Evolutionary conservation across 2,113 vertebrate species (phyloP).

Genomic region (Melanotaenia duboulayi): DNA sequence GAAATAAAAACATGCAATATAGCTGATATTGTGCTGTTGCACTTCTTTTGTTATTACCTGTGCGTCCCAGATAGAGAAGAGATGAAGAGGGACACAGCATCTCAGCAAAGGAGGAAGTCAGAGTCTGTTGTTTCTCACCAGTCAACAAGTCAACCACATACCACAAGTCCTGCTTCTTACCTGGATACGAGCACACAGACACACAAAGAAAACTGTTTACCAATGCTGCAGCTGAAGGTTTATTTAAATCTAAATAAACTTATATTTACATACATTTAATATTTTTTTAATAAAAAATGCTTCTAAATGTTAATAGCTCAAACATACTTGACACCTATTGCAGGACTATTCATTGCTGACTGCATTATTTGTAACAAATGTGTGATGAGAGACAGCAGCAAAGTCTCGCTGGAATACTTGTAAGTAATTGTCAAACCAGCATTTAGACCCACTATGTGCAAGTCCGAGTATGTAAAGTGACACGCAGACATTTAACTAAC

Average conservation of each 20-base stretch:
- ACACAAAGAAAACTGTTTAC: not conserved
- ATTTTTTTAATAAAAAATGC: too few species aligned
- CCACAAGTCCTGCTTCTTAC: constrained; percentile 98
- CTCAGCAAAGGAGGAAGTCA: constrained; percentile 95
- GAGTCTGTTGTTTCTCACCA: constrained; percentile 96
- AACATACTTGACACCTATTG: too few species aligned
- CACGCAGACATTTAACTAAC: constrained; percentile 1
- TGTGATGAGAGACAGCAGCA: not conserved
- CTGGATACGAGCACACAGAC: constrained; percentile 74
- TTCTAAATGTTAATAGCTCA: too few species aligned
- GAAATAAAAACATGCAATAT: not conserved
- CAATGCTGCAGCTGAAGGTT: not conserved
- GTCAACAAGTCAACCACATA: constrained; percentile 96
- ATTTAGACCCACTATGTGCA: not conserved
- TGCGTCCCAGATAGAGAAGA: constrained; percentile 95
- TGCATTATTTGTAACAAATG: not conserved
- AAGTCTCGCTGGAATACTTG: not conserved
- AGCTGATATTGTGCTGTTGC: not conserved
- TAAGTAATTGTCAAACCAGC: not conserved
- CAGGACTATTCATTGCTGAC: too few species aligned
- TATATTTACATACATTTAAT: too few species aligned
- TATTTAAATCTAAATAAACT: too few species aligned
- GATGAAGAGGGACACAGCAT: constrained; percentile 94
- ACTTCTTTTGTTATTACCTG: constrained; percentile 81
- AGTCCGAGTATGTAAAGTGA: not conserved